Evolutionary conservation across 1,140 invertebrate species (phyloP).

Genomic region (Dolichoris vasculosae): DNA sequence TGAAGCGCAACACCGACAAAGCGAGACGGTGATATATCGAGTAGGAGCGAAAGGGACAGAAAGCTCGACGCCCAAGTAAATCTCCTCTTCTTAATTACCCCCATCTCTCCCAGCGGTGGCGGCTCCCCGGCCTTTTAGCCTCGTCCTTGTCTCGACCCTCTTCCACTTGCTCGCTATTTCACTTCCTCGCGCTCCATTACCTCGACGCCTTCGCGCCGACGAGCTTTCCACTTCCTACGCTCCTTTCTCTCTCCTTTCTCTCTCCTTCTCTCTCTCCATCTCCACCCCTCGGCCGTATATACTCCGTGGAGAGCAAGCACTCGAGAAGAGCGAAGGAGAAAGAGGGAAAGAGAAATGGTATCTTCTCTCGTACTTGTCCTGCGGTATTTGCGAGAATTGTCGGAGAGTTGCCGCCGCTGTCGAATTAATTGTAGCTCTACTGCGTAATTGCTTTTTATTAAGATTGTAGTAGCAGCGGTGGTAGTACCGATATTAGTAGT

Average conservation of each 20-base stretch:
- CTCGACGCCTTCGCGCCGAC: constrained; percentile 58
- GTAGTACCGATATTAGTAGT: background rate
- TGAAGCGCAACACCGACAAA: constrained; percentile 32
- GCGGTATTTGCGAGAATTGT: constrained; percentile 50
- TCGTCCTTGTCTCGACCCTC: constrained; percentile 49
- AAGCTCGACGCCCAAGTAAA: constrained; percentile 67
- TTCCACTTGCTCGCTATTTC: constrained; percentile 50
- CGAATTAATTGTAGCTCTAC: constrained; percentile 49
- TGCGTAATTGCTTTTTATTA: constrained; percentile 53
- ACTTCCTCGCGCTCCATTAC: constrained; percentile 63
- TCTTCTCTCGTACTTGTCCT: constrained; percentile 38
- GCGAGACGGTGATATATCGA: constrained; percentile 11
- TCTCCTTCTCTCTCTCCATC: background rate
- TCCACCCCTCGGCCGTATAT: constrained; percentile 4
- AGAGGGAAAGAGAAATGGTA: background rate
- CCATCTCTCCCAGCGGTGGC: constrained; percentile 49
- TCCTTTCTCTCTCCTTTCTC: constrained; percentile 4
- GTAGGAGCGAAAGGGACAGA: background rate
- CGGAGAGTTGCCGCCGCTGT: constrained; percentile 13
- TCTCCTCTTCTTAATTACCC: constrained; percentile 75
- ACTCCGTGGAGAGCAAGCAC: constrained; percentile 24
- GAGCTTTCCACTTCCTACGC: constrained; percentile 43
- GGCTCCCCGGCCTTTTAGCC: constrained; percentile 48
- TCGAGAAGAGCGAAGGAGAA: background rate
- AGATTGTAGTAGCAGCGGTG: constrained; percentile 22